Evolutionary conservation across 2,113 vertebrate species (phyloP), one percentile per base, ranked within the genome.

Genomic region (Calyptommatus sinebrachiatus): DNA sequence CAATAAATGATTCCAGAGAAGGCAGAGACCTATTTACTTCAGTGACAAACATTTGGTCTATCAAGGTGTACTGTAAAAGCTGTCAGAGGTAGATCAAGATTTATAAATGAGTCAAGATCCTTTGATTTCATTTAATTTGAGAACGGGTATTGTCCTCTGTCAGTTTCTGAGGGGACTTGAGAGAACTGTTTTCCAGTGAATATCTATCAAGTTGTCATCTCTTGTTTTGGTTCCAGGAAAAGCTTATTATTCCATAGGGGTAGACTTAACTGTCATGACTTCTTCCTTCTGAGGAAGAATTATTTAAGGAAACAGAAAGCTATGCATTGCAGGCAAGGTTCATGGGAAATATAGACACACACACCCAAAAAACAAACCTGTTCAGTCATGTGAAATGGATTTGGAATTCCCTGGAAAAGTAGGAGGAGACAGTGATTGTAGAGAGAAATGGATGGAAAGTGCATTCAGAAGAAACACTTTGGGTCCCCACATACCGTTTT

Each of bases 81-180:
- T 24, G 10, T 10, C 50, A 60, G 28, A 29, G 20, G n/a, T 21
- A 53, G 63, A 77, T 77, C 18, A 31, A 18, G 53, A 18, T 57
- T 57, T 57, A 57, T 31, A 77, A 46, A 50, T 5, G 31, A 11
- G 21, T 14, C 3, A 21, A 45, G 22, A 41, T 28, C 73, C 21
- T 77, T 57, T 77, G 63, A 77, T 67, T 77, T 11, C 26, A 6
- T 76, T 50, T 77, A 50, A 67, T 77, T 50, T 67, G 45, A 35
- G 41, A 66, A 76, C 46, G 48, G n/a, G 24, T 21, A 26, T 76
- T 76, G 61, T 66, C 29, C 48, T 41, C n/a, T 66, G 18, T 3
- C 62, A 22, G 20, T 67, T 67, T 67, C 20, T 5, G 8, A 66
- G 28, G 5, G 22, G 66, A 50, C 75, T n/a, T 66, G 18, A 50